A percentile compares a stretch with the other conserved stretches of the same genome.
These are phyloP conservation scores for Champsocephalus esox DNA, from an alignment of 2,797 vertebrate genomes.

Conservation along the genomic window DNA sequence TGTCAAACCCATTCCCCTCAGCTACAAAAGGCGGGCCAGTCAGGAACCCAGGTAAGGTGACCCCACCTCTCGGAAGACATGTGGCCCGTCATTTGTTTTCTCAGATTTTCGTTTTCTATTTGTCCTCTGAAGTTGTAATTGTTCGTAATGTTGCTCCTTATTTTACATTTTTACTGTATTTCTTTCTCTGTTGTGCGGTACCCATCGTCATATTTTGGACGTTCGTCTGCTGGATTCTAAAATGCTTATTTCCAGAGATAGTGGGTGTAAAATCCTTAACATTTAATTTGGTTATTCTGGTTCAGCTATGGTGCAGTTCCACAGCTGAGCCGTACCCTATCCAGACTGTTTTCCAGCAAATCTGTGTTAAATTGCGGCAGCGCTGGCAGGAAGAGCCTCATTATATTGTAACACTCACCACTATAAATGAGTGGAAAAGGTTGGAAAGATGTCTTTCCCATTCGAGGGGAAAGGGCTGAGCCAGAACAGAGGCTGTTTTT, in stretches of 20 bases:
- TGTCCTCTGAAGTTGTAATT: constrained; percentile 67
- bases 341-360: constrained; percentile 44
- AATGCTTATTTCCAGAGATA: constrained; percentile 59
- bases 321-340: constrained; percentile 45
- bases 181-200: constrained; percentile 66
- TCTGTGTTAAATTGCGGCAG: constrained; percentile 67
- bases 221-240: constrained; percentile 83
- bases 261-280: constrained; percentile 34
- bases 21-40: constrained; percentile 89
- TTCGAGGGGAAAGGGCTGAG: constrained; percentile 50
- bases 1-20: constrained; percentile 88
- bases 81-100: constrained; percentile 76
- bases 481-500: constrained; percentile 72
- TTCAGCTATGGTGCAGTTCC: constrained; percentile 41
- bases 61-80: constrained; percentile 74
- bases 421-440: constrained; percentile 69
- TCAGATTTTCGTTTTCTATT: constrained; percentile 65
- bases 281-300: constrained; percentile 34
- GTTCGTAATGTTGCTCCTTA: constrained; percentile 73
- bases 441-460: constrained; percentile 68
- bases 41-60: constrained; percentile 87
- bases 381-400: constrained; percentile 61
- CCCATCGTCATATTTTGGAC: constrained; percentile 74
- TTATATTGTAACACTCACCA: constrained; percentile 59
- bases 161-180: constrained; percentile 65